phyloP scores from a whole-genome alignment of 2,888 invertebrate genomes.

The Ommatoiulus sabulosus region DNA sequence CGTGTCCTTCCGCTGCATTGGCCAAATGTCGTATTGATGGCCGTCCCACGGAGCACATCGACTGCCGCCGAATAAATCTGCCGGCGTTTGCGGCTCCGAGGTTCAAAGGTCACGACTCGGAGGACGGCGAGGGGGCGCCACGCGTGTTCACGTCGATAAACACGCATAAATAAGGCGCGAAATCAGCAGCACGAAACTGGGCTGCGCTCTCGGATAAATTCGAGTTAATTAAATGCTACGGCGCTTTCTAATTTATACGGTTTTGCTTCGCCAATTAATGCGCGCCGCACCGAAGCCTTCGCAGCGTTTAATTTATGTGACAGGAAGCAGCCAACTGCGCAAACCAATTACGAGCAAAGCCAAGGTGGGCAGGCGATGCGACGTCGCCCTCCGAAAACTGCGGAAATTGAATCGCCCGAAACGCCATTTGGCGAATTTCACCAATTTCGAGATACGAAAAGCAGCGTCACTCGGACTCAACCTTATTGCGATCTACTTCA shows the following conservation, averaged over 20 bases:
- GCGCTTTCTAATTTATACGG: constrained; percentile 39
- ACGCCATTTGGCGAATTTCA: neutral
- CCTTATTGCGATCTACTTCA: no score
- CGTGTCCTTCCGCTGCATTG: neutral
- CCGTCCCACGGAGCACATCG: no score
- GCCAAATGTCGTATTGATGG: neutral
- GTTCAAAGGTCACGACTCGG: constrained; percentile 1
- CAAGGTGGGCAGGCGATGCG: constrained; percentile 2
- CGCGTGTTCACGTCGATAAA: constrained; percentile 33
- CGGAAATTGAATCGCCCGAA: constrained; percentile 10
- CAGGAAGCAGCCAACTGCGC: constrained; percentile 43
- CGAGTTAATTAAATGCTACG: constrained; percentile 40
- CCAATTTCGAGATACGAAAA: neutral
- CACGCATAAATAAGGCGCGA: constrained; percentile 16
- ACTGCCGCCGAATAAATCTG: no score
- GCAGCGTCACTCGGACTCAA: neutral
- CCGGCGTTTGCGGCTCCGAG: neutral
- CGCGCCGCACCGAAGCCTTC: constrained; percentile 39
- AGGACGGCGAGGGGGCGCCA: neutral
- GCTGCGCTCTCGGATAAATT: constrained; percentile 31
- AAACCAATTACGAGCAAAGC: constrained; percentile 29
- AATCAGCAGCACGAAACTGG: constrained; percentile 9
- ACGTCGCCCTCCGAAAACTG: neutral
- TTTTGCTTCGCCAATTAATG: constrained; percentile 40
- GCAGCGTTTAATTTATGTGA: constrained; percentile 40